phyloP scores from a whole-genome alignment of 2,797 vertebrate species.

The Takifugu rubripes region DNA sequence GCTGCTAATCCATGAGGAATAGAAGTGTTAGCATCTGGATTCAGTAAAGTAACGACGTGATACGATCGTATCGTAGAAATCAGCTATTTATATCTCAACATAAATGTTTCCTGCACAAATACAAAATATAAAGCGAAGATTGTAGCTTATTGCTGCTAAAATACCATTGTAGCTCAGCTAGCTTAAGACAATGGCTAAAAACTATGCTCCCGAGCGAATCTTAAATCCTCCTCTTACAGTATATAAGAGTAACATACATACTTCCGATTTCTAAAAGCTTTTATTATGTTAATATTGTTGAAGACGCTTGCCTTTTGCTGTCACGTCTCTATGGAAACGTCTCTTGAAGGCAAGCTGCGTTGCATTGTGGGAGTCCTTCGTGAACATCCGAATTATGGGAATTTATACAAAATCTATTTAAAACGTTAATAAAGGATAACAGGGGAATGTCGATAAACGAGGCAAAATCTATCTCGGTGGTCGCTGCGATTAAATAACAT shows the following conservation, averaged over 20 bases:
- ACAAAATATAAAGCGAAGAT: not conserved
- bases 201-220: not conserved
- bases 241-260: not conserved
- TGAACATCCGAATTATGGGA: not conserved
- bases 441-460: not conserved
- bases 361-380: slow-evolving; percentile 53
- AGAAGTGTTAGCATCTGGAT: no score
- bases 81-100: not conserved
- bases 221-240: accelerated
- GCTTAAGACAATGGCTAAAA: not conserved
- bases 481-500: no score
- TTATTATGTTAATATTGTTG: no score
- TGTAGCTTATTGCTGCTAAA: slow-evolving; percentile 7
- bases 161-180: not conserved
- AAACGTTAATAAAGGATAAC: not conserved
- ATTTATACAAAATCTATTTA: not conserved
- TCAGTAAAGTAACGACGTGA: no score
- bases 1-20: no score
- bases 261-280: not conserved
- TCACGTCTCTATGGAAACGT: slow-evolving; percentile 72
- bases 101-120: not conserved
- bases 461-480: no score
- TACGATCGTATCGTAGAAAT: not conserved
- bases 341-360: not conserved
- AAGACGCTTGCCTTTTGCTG: slow-evolving; percentile 1